Percentiles rank a stretch among this genome's conserved stretches.
Evolutionary conservation across 2,888 invertebrate species (phyloP).

Genomic region (Pyralis farinalis): DNA sequence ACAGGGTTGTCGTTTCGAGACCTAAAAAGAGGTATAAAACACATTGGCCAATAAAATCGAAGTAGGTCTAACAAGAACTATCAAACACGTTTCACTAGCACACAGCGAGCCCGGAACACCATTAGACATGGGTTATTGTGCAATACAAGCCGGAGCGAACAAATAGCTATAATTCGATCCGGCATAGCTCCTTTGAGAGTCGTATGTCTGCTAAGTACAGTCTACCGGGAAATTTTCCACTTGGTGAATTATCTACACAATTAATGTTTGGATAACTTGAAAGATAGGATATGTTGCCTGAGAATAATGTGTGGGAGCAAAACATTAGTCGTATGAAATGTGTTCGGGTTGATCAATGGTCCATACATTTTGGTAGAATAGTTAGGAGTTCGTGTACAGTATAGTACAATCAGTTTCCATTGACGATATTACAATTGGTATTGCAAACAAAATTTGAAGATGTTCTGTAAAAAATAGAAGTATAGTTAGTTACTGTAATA

Average conservation of each 20-base stretch:
- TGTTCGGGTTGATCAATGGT: too few species aligned
- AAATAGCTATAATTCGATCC: conserved; percentile 62
- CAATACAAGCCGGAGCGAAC: conserved; percentile 35
- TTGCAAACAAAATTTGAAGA: too few species aligned
- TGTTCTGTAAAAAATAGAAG: too few species aligned
- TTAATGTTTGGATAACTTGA: conserved; percentile 12
- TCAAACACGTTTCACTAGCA: background rate
- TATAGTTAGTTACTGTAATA: too few species aligned
- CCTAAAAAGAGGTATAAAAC: too few species aligned
- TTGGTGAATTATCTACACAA: conserved; percentile 21
- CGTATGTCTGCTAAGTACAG: conserved; percentile 27
- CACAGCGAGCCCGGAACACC: conserved; percentile 10
- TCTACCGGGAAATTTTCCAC: conserved; percentile 27
- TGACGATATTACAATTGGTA: too few species aligned
- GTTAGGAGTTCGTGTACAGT: too few species aligned
- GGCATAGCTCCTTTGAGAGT: conserved; percentile 46
- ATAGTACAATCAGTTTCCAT: too few species aligned
- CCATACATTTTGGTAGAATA: too few species aligned
- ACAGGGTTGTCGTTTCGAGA: too few species aligned
- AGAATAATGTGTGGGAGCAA: background rate
- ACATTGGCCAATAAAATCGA: background rate
- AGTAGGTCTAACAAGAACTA: background rate
- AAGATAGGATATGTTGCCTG: conserved; percentile 1
- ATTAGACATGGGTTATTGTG: conserved; percentile 42
- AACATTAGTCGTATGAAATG: background rate